Evolutionary conservation across 2,113 vertebrate genomes (phyloP), one percentile per base, ranked within the genome.

Genomic region (Mormyrus iriodes): DNA sequence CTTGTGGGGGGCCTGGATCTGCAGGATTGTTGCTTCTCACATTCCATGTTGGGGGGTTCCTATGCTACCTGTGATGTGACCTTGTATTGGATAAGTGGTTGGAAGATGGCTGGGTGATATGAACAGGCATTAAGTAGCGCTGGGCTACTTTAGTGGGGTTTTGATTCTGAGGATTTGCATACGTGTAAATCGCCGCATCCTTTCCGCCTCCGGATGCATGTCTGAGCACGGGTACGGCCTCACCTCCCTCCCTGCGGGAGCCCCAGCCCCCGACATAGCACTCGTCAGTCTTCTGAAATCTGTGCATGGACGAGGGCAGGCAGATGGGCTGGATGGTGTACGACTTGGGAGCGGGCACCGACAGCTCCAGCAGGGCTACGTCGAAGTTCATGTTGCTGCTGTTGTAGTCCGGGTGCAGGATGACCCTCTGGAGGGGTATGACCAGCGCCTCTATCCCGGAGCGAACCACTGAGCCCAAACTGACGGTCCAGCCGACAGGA

Each of bases 241-340:
- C 87, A 96, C 96, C 96, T 89, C 95, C 95, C 88, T 95, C 95
- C 82, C 91, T 94, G 90, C 93, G 95, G 1, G 97, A 97, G 1
- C 98, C 98, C 98, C 98, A 99, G 90, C 98, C 98, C 1, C 96
- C 96, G 92, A 99, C 97, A 94, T 97, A 96, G 90, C 98, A 99
- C 92, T 95, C 97, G 0, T 95, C 91, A 4, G 94, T 95, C 27
- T 95, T 94, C 0, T 90, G 90, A 90, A 98, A 97, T 92, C 88
- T 8, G n/a, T 97, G 97, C 0, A 93, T 93, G 0, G 92, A 91
- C 9, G 97, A 97, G 0, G 98, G 98, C 13, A 99, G 96, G 91
- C 98, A 99, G 82, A 97, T 95, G 0, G 97, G 94, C 93, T 94
- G 96, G 93, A 99, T 96, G 90, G 96, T 95, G 93, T 91, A 95